These are phyloP conservation scores for honey bee (Apis mellifera) DNA, from an alignment of 1,140 invertebrate genomes.

Conservation along the genomic window DNA sequence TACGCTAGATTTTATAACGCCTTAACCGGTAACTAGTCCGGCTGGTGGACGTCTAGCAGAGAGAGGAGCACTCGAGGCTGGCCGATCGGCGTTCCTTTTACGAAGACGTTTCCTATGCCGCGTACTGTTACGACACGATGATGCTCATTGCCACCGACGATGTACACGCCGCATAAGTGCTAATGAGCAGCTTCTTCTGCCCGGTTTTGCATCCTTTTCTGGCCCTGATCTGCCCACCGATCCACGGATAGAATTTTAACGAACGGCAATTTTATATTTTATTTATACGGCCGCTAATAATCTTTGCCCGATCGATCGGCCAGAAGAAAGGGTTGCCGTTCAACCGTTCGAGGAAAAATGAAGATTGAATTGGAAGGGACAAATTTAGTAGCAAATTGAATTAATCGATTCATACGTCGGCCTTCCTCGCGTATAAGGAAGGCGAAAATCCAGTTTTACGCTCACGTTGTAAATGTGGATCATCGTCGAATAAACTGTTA, in stretches of 20 bases:
- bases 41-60: constrained; percentile 61
- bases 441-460: too few species aligned
- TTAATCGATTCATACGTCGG: neutral
- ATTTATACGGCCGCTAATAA: neutral
- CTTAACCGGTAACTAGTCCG: constrained; percentile 76
- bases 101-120: constrained; percentile 57
- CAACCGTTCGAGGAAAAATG: too few species aligned
- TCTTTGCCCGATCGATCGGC: neutral
- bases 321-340: neutral
- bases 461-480: too few species aligned
- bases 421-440: neutral
- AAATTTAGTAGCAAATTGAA: neutral
- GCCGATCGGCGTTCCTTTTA: constrained; percentile 68
- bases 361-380: too few species aligned
- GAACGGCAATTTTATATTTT: neutral
- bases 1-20: constrained; percentile 73
- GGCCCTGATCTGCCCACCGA: neutral
- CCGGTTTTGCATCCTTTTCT: constrained; percentile 4
- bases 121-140: constrained; percentile 64
- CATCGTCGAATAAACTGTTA: too few species aligned
- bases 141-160: constrained; percentile 67
- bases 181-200: constrained; percentile 34
- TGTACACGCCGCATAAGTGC: constrained; percentile 23
- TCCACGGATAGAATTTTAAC: constrained; percentile 1
- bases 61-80: constrained; percentile 53